Percentiles rank a stretch among this genome's conserved stretches.
These are phyloP conservation scores for Myripristis jacobus DNA, from an alignment of 2,797 vertebrate genomes.

Conservation along the genomic window DNA sequence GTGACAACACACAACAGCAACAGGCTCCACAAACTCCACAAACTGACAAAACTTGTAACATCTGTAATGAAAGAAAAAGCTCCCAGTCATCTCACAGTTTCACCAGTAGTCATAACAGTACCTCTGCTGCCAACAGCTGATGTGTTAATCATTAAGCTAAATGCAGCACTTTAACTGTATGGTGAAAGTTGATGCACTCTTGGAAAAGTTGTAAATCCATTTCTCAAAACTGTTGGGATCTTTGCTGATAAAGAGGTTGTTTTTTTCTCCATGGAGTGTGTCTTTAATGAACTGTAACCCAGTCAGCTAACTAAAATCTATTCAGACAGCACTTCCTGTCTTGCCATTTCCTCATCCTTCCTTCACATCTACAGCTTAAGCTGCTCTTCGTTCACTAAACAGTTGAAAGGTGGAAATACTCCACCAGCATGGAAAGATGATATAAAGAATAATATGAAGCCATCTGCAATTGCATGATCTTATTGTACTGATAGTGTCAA, in stretches of 20 bases:
- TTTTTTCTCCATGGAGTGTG: no score
- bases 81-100: constrained; percentile 50
- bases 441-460: not conserved
- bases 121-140: not conserved
- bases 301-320: constrained; percentile 1
- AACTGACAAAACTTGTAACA: constrained; percentile 29
- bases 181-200: not conserved
- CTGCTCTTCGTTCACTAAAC: not conserved
- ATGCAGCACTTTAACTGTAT: not conserved
- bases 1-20: constrained; percentile 9
- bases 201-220: no score
- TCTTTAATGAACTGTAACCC: not conserved
- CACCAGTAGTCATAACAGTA: constrained; percentile 1
- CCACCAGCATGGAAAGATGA: not conserved
- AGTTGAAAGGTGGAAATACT: not conserved
- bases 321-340: constrained; percentile 34
- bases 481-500: not conserved
- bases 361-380: not conserved
- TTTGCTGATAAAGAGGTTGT: no score
- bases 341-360: constrained; percentile 34
- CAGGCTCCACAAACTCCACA: not conserved
- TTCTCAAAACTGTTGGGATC: no score
- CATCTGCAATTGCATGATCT: not conserved
- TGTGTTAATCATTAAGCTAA: not conserved
- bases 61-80: constrained; percentile 26